Evolutionary conservation across 92 coral and sea anemone genomes (phyloP), one percentile per base, ranked within the genome.

Genomic region (Paramuricea clavata): DNA sequence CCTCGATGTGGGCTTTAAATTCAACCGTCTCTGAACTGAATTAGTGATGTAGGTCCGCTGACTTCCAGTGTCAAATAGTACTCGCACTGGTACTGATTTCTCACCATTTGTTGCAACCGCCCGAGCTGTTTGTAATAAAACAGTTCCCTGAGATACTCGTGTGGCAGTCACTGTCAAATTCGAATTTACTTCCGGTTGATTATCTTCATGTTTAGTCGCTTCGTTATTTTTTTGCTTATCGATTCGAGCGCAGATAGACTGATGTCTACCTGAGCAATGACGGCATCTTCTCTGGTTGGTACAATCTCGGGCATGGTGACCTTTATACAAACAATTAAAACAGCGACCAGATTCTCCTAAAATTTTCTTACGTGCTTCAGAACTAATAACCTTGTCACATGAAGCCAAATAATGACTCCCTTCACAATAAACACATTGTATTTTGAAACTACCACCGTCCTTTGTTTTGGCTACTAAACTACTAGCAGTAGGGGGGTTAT

Each of bases 101-200:
- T 83, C 64, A 28, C 82, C 68, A 28, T 52, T 76, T 23, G 82
- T 78, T 5, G 95, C 93, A 13, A 85, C 13, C 9, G 95, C 92
- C 5, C 83, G 47, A 2, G 95, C 92, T 23, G 93, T 87, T 87
- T 93, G 95, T 28, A 93, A 49, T 16, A 90, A 54, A 7, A 60
- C 30, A 44, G 69, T 76, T 43, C 34, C 68, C 68, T 32, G 49
- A 50, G n/a, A 50, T 54, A 0, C 27, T 85, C 35, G 35, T 1
- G 57, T 2, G 17, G 80, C 81, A 0, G 74, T 81, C 41, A 73
- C 78, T 27, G 81, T 92, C 15, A 43, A 17, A 25, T 54, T 49
- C n/a, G n/a, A n/a, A n/a, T n/a, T n/a, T n/a, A n/a, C n/a, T n/a
- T n/a, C n/a, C n/a, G n/a, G n/a, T n/a, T n/a, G n/a, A n/a, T n/a